A percentile compares a stretch with the other conserved stretches of the same genome.
Conservation (phyloP, 2,888 invertebrate species). For the Acleris cristana region DNA sequence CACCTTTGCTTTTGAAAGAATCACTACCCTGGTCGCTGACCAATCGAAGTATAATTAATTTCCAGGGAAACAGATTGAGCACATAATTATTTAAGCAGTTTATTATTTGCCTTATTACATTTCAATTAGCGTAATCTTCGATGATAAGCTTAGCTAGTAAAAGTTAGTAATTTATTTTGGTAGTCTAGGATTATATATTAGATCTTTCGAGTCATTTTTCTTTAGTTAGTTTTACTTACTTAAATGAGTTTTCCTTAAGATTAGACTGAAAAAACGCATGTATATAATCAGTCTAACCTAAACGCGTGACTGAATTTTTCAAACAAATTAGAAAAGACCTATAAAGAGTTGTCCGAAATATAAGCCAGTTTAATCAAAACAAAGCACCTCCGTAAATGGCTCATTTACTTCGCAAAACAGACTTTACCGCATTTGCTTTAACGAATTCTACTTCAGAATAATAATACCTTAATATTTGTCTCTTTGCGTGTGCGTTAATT, state of each 20-base stretch:
- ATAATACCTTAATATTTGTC: neutral
- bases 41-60: conserved; percentile 10
- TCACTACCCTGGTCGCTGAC: neutral
- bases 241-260: neutral
- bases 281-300: neutral
- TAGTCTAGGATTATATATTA: no score
- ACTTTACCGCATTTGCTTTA: neutral
- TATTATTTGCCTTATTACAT: neutral
- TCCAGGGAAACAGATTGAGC: neutral
- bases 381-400: conserved; percentile 11
- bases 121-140: no score
- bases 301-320: neutral
- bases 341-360: conserved; percentile 12
- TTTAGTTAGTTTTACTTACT: neutral
- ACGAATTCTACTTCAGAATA: neutral
- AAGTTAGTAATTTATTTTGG: no score
- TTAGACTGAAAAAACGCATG: neutral
- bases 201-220: neutral
- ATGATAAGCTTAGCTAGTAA: no score
- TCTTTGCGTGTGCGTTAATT: neutral
- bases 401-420: conserved; percentile 2
- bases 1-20: no score
- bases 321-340: conserved; percentile 9
- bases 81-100: neutral
- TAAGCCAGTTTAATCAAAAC: conserved; percentile 16